Base-by-base conservation (phyloP, 2,888 invertebrate genomes). In the Seira sanloemensis region DNA sequence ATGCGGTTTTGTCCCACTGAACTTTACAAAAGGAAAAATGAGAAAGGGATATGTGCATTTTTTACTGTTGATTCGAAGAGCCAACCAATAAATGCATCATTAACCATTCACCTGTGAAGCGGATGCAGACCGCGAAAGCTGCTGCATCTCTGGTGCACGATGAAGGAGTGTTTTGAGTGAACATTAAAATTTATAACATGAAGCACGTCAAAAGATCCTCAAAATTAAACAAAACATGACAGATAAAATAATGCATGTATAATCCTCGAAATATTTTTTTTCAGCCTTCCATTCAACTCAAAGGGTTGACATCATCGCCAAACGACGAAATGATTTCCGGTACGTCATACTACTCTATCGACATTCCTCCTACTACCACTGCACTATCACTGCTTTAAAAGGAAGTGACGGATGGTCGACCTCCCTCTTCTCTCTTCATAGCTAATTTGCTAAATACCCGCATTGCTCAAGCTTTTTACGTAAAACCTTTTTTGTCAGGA, bases 351-450 rank as follows among this genome's bases (percentile, higher is more conserved):
- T 37, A n/a, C n/a, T n/a, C n/a, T n/a, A 80, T 37, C 50, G 2
- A 46, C 68, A 26, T 71, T 25, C 25, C 62, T 50, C 46, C 72
- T 21, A 62, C 21, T 19, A 9, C 18, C 46, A 54, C 67, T 73
- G 37, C 67, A 37, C 37, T 7, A 75, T 68, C 67, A 26, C 37
- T 75, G 37, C 54, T 77, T 80, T 80, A 88, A 85, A 89, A 88
- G 88, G 88, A 89, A 89, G 86, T 88, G 88, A 88, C 87, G 88
- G 88, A 88, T 88, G 88, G 86, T 77, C 86, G 87, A 87, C 86
- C 88, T 88, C 87, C 87, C 88, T 88, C 85, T 88, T 88, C 87
- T 87, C 88, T 88, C 85, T 87, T 87, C 77, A 87, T 84, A 86
- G 86, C 86, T 73, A 87, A 87, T 86, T 86, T 78, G 86, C 86